Base-by-base conservation (phyloP, 1,140 invertebrate species). In the Atta texana region DNA sequence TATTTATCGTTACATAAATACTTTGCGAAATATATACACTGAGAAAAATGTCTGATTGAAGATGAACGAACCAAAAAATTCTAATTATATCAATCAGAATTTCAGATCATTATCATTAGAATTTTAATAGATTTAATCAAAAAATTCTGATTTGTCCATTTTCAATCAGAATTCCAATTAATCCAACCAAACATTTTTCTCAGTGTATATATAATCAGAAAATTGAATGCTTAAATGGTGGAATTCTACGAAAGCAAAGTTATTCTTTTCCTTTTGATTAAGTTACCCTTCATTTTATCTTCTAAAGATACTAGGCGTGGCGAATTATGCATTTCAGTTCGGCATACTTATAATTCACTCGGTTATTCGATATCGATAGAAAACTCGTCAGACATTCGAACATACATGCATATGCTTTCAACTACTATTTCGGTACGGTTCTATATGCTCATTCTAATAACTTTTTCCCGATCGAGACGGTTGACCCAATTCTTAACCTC, bases 401-500 rank as follows among this genome's bases (percentile, higher is more conserved):
- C 5, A 8, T 14, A 24, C 39, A 53, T 7, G 49, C 49, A 24
- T 49, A 53, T 7, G 10, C 28, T 64, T 64, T 49, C 76, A 51
- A 78, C 34, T 7, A 76, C 76, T 78, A 78, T 78, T 78, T 78
- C 12, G 61, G 76, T 78, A 68, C n/a, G 18, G n/a, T 21, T n/a
- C 61, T 78, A 53, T 68, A 68, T 53, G 14, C 44, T 14, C 44
- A 44, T 78, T 51, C 28, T 80, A 80, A 68, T 80, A 68, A 80
- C 44, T 80, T 80, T 80, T 80, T 80, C 28, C 5, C 76, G 61
- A 80, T 80, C 76, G 61, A 80, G 76, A 80, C 61, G 44, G 28
- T 18, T 80, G 76, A 80, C 76, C 76, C 28, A 80, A 80, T 80
- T 80, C 28, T 68, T 80, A 78, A 78, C 76, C 61, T 64, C 57